Base-by-base conservation (phyloP, 2,797 vertebrate species). In the Mormyrops attenuatus region DNA sequence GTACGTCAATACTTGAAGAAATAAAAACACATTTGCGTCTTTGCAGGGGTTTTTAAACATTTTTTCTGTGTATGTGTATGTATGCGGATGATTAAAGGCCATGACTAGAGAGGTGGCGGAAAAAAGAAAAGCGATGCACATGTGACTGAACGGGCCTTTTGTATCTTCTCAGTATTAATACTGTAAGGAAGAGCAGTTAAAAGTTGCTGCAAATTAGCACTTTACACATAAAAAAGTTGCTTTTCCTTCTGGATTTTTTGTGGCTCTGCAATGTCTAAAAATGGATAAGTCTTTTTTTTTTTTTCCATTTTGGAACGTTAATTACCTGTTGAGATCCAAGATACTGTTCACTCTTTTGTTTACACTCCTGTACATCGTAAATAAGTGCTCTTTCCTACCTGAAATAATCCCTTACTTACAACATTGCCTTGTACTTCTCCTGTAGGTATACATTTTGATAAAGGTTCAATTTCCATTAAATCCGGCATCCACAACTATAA, bases 121-220 rank as follows among this genome's bases (percentile, higher is more conserved):
- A 11, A 69, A 77, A 13, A 44, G 4, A 22, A 17, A 87, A 88
- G 15, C 66, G 4, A 34, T 38, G 89, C 50, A 53, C 82, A 91
- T 89, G 88, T 92, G 57, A 90, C 89, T 73, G 60, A 88, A 89
- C 20, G 52, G 17, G 34, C 57, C 52, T 85, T 82, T 91, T 88
- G 53, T 90, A 91, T 90, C 89, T 90, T 93, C 93, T 92, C 94
- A 95, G 94, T 95, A 94, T 95, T 95, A 94, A 92, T 92, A 82
- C 88, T 90, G 85, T 89, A 89, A 8, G 85, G 63, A 41, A 77
- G 41, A 80, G 89, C 60, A 44, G 30, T 80, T 55, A 50, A 77
- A 41, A 69, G 49, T 89, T 55, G 17, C 85, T 87, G 89, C 85
- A 69, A 73, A 41, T 85, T 44, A 85, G 55, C 82, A 85, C 82